Percentiles rank a stretch among this genome's conserved stretches.
Conservation (phyloP, 2,888 invertebrate species). For the Amphipoea oculea region DNA sequence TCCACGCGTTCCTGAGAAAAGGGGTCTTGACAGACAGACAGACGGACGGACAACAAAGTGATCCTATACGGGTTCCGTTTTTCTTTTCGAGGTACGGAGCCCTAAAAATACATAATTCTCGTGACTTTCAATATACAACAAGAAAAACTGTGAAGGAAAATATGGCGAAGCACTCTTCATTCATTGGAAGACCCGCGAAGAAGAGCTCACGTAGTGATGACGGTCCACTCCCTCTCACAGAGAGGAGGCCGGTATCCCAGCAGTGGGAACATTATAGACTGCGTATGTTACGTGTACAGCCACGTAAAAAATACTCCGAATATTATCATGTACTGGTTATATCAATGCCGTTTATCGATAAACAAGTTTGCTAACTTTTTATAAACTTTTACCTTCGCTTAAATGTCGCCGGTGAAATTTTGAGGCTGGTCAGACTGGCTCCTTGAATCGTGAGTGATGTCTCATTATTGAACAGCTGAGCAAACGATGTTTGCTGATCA, state of each 20-base stretch:
- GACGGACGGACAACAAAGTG: too few relatives aligned
- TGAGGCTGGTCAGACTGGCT: slow-evolving; percentile 53
- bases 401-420: slow-evolving; percentile 67
- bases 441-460: slow-evolving; percentile 35
- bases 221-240: not conserved
- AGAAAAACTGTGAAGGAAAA: not conserved
- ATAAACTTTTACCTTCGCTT: slow-evolving; percentile 66
- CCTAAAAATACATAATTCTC: too few relatives aligned
- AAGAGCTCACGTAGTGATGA: not conserved
- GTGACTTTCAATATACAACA: too few relatives aligned
- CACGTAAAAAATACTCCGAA: slow-evolving; percentile 35
- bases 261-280: not conserved
- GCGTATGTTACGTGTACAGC: not conserved
- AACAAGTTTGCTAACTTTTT: slow-evolving; percentile 63
- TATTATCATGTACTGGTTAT: slow-evolving; percentile 48
- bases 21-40: too few relatives aligned
- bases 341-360: slow-evolving; percentile 54
- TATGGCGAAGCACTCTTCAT: not conserved
- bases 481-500: not conserved
- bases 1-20: too few relatives aligned
- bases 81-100: too few relatives aligned
- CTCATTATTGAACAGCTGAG: slow-evolving; percentile 30
- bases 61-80: too few relatives aligned
- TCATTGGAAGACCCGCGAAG: not conserved
- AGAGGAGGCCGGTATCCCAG: not conserved